Percentiles rank a stretch among this genome's conserved stretches.
Conservation (phyloP, 2,888 invertebrate species). For the Agapostemon virescens region DNA sequence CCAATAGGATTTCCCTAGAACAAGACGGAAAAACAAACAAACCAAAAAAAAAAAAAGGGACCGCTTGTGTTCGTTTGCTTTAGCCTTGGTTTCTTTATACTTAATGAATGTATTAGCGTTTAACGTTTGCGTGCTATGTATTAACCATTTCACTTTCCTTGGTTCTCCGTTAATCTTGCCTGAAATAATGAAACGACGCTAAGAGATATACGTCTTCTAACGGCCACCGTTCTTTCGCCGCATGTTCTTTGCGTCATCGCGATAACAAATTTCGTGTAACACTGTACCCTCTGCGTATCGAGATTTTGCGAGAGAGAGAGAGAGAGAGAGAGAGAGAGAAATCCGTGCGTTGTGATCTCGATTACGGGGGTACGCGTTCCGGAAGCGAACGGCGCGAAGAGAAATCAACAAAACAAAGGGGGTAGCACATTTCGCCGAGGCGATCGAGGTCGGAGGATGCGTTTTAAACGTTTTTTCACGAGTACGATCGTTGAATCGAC, state of each 20-base stretch:
- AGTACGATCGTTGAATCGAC: neutral
- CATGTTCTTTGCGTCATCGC: conserved; percentile 44
- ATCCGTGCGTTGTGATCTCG: neutral
- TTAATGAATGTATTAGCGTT: neutral
- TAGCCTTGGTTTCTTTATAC: neutral
- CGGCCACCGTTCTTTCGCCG: conserved; percentile 9
- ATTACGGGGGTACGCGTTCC: neutral
- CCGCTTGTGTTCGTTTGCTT: conserved; percentile 2
- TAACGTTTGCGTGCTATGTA: neutral
- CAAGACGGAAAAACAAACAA: too few species aligned
- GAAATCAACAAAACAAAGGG: neutral
- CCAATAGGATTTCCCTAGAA: neutral
- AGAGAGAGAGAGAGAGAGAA: too few species aligned
- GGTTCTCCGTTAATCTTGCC: neutral
- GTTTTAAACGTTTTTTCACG: conserved; percentile 33
- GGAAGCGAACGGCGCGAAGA: neutral
- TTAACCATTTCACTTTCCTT: neutral
- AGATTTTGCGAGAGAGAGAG: neutral
- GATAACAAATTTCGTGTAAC: conserved; percentile 5
- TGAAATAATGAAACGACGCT: neutral
- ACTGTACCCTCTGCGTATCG: neutral
- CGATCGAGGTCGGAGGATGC: neutral
- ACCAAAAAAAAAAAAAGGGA: neutral
- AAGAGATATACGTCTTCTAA: conserved; percentile 4
- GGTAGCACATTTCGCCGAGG: neutral